Evolutionary conservation across 1,140 invertebrate species (phyloP), one percentile per base, ranked within the genome.

Genomic region (Polypedilum vanderplanki): DNA sequence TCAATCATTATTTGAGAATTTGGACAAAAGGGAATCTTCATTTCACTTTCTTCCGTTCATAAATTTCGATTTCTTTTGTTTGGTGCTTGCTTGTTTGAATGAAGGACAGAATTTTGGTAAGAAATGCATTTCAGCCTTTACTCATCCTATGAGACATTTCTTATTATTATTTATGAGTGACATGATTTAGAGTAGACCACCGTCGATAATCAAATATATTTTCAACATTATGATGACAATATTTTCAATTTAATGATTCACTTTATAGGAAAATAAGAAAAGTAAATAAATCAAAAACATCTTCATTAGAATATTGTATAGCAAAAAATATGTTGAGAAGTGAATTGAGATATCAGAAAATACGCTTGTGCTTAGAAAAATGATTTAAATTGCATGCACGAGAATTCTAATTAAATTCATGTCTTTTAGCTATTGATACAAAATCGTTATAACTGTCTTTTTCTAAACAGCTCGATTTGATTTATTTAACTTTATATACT

Each of bases 371-470:
- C 46, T 57, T 57, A 57, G 46, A 57, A 57, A 57, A 4, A n/a
- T n/a, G n/a, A 57, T 57, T 57, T 15, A 57, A 57, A 57, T 33
- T 57, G 46, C n/a, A 57, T 12, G 3, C 41, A 57, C 4, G n/a
- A 57, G n/a, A 57, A 57, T n/a, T 57, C 12, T 57, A 57, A 57
- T 57, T 57, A 57, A 57, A 57, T n/a, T 57, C 46, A 57, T 57
- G 12, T 57, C 46, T n/a, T 57, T 57, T 57, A 57, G 46, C 46
- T 33, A 33, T 33, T 33, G 24, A 1, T 33, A 33, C 24, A 33
- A 33, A 33, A 5, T 33, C 24, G 24, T 33, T 33, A 33, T 33
- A 33, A 33, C 24, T 33, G 24, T 33, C 24, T 5, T 33, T 3
- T 33, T 33, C 24, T 33, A 33, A 33, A 33, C 24, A 33, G 24